Percentiles rank a stretch among this genome's conserved stretches.
These are phyloP conservation scores for Spea hammondii DNA, from an alignment of 2,797 vertebrate genomes.

Conservation along the genomic window DNA sequence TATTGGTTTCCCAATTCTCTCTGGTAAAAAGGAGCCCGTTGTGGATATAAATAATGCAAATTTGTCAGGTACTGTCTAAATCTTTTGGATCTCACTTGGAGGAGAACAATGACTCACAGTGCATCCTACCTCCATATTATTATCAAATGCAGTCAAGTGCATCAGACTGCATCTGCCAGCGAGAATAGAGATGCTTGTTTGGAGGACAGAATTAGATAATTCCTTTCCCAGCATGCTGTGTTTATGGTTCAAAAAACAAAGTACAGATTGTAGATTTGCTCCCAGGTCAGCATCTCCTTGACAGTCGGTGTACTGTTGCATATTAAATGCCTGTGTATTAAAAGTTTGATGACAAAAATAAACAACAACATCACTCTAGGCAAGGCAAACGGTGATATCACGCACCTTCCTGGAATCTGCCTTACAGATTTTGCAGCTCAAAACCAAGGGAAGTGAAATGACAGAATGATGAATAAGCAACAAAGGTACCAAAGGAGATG, in stretches of 20 bases:
- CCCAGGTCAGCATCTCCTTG: constrained; percentile 62
- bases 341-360: constrained; percentile 48
- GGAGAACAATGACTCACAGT: constrained; percentile 56
- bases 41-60: constrained; percentile 55
- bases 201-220: constrained; percentile 56
- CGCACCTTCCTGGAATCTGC: constrained; percentile 12
- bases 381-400: constrained; percentile 40
- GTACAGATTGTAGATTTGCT: constrained; percentile 61
- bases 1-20: background rate
- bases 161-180: constrained; percentile 61
- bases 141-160: constrained; percentile 63
- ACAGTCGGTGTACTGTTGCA: constrained; percentile 35
- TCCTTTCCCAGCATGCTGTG: constrained; percentile 55
- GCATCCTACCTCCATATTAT: constrained; percentile 55
- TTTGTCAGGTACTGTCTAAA: constrained; percentile 57
- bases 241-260: constrained; percentile 61
- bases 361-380: constrained; percentile 42
- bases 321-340: constrained; percentile 37
- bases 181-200: constrained; percentile 60
- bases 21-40: constrained; percentile 6
- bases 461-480: constrained; percentile 43
- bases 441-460: constrained; percentile 45
- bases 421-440: constrained; percentile 31
- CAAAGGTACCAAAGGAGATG: constrained; percentile 38
- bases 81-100: constrained; percentile 58